phyloP scores from a whole-genome alignment of 2,888 invertebrate species.

The Acanthococcus lagerstroemiae region DNA sequence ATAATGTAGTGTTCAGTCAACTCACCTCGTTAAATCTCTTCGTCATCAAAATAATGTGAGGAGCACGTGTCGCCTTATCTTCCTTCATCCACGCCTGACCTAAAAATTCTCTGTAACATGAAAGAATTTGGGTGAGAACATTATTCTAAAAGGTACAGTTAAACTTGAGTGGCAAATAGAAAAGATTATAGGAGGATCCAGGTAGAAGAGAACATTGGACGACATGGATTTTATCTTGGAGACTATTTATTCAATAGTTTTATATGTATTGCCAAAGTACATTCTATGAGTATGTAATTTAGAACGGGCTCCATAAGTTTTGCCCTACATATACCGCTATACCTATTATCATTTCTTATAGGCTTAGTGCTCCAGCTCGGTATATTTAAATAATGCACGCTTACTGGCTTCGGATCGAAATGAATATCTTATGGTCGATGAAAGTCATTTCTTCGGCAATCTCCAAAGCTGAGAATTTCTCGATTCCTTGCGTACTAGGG shows the following conservation, averaged over 20 bases:
- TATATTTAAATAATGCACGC: too few relatives aligned
- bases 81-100: constrained; percentile 85
- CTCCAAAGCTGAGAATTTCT: constrained; percentile 75
- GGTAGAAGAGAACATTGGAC: too few relatives aligned
- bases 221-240: too few relatives aligned
- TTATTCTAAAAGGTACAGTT: neutral
- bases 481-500: constrained; percentile 70
- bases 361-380: too few relatives aligned
- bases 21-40: constrained; percentile 73
- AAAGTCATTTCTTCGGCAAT: constrained; percentile 89
- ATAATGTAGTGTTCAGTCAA: too few relatives aligned
- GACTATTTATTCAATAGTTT: too few relatives aligned
- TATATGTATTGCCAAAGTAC: too few relatives aligned
- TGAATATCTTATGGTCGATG: constrained; percentile 82
- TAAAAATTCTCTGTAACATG: constrained; percentile 58
- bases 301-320: too few relatives aligned
- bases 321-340: too few relatives aligned
- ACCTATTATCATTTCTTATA: too few relatives aligned
- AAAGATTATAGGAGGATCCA: neutral
- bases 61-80: constrained; percentile 69
- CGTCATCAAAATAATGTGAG: constrained; percentile 75
- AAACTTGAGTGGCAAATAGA: too few relatives aligned
- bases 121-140: neutral
- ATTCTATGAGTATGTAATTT: too few relatives aligned
- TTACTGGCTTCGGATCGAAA: constrained; percentile 80